phyloP scores from a whole-genome alignment of 2,797 vertebrate species.

The Iguana delicatissima region DNA sequence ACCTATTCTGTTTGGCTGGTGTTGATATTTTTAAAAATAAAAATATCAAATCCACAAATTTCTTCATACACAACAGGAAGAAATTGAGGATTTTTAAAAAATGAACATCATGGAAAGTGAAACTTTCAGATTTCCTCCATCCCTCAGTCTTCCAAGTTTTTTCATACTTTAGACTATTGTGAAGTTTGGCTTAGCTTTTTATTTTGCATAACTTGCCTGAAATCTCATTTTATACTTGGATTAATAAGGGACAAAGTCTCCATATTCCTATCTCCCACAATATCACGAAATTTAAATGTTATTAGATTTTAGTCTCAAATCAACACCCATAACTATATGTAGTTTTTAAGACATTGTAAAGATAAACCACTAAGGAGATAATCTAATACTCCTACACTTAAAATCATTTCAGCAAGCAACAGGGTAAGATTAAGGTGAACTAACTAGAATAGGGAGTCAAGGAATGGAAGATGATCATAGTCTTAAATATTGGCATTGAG shows the following conservation, averaged over 20 bases:
- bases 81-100: too few species aligned
- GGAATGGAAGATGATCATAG: background rate
- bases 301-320: slow-evolving; percentile 57
- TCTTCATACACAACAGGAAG: too few species aligned
- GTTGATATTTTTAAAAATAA: too few species aligned
- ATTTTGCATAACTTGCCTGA: slow-evolving; percentile 62
- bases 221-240: slow-evolving; percentile 67
- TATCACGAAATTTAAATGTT: slow-evolving; percentile 58
- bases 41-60: too few species aligned
- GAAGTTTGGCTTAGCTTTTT: slow-evolving; percentile 44
- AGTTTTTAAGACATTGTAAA: slow-evolving; percentile 59
- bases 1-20: too few species aligned
- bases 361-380: slow-evolving; percentile 66
- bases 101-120: too few species aligned
- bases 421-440: background rate
- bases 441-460: background rate
- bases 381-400: background rate
- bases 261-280: slow-evolving; percentile 61
- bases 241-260: slow-evolving; percentile 64
- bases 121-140: too few species aligned
- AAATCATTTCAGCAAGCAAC: background rate
- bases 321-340: slow-evolving; percentile 31
- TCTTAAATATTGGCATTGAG: background rate
- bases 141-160: slow-evolving; percentile 50
- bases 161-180: slow-evolving; percentile 41